phyloP scores from a whole-genome alignment of 2,797 vertebrate genomes.

The Sternarchorhynchus goeldii region DNA sequence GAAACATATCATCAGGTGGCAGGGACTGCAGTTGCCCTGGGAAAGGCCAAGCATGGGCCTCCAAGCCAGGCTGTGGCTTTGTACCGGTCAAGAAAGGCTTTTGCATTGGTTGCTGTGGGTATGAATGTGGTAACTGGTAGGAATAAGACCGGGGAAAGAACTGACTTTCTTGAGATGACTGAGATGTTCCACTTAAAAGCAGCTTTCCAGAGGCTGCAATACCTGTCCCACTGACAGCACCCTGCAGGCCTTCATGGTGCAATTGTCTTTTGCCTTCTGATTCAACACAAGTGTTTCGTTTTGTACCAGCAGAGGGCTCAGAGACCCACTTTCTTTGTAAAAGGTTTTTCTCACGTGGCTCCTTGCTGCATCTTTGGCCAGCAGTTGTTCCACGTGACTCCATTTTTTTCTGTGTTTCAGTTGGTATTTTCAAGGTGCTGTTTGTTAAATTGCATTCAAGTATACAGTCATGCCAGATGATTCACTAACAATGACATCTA shows the following conservation, averaged over 20 bases:
- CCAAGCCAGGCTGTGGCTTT: constrained; percentile 90
- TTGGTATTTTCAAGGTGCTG: constrained; percentile 60
- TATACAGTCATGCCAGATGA: constrained; percentile 78
- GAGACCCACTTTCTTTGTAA: constrained; percentile 91
- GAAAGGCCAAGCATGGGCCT: constrained; percentile 91
- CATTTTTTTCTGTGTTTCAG: constrained; percentile 77
- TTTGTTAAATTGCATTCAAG: constrained; percentile 72
- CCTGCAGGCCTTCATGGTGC: constrained; percentile 82
- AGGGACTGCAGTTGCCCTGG: constrained; percentile 84
- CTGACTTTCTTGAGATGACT: constrained; percentile 80
- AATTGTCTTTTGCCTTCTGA: constrained; percentile 79
- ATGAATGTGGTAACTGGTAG: constrained; percentile 89
- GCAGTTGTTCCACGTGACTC: constrained; percentile 85
- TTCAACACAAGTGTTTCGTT: constrained; percentile 87
- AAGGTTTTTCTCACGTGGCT: constrained; percentile 85
- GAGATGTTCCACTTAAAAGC: constrained; percentile 78
- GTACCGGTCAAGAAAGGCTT: constrained; percentile 86
- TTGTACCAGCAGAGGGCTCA: constrained; percentile 84
- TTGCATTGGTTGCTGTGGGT: constrained; percentile 89
- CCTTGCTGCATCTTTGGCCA: constrained; percentile 88
- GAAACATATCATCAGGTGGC: constrained; percentile 91
- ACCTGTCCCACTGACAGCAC: constrained; percentile 69
- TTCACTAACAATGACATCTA: constrained; percentile 73
- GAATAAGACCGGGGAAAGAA: constrained; percentile 83
- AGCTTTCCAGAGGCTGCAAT: constrained; percentile 80